A percentile compares a stretch with the other conserved stretches of the same genome.
These are phyloP conservation scores for Phorcus lineatus DNA, from an alignment of 2,888 invertebrate genomes.

Conservation along the genomic window DNA sequence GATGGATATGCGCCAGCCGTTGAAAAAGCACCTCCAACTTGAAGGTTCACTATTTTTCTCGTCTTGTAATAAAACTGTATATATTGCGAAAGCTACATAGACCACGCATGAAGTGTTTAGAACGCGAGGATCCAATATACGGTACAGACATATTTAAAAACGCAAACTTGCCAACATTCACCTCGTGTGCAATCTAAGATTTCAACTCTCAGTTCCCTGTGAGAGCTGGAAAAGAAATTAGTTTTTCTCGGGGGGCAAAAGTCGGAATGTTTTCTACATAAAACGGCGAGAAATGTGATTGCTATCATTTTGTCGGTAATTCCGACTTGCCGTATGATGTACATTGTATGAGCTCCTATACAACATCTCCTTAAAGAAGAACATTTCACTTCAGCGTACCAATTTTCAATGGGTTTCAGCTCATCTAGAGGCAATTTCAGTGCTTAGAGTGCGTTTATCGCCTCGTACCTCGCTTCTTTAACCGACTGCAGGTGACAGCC, in stretches of 20 bases:
- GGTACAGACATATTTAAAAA: not conserved
- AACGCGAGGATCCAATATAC: not conserved
- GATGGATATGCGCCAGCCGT: not conserved
- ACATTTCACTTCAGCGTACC: conserved; percentile 1
- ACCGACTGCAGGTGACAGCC: not conserved
- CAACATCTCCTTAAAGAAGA: conserved; percentile 3
- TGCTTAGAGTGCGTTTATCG: not conserved
- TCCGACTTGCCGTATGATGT: not conserved
- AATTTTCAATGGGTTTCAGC: conserved; percentile 8
- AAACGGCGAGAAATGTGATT: conserved; percentile 11
- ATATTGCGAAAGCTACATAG: not conserved
- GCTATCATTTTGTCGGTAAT: not conserved
- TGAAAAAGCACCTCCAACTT: not conserved
- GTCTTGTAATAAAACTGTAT: not conserved
- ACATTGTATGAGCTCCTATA: not conserved
- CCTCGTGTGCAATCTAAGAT: not conserved
- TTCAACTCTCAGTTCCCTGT: not conserved
- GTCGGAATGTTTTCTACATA: not conserved
- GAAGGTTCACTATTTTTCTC: not conserved
- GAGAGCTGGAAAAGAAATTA: not conserved
- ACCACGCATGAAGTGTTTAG: not conserved
- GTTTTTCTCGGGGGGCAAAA: not conserved
- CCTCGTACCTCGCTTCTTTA: not conserved
- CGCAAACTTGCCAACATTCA: not conserved
- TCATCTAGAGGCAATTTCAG: not conserved